Evolutionary conservation across 2,113 vertebrate genomes (phyloP), one percentile per base, ranked within the genome.

Genomic region (Tyrannus savana): DNA sequence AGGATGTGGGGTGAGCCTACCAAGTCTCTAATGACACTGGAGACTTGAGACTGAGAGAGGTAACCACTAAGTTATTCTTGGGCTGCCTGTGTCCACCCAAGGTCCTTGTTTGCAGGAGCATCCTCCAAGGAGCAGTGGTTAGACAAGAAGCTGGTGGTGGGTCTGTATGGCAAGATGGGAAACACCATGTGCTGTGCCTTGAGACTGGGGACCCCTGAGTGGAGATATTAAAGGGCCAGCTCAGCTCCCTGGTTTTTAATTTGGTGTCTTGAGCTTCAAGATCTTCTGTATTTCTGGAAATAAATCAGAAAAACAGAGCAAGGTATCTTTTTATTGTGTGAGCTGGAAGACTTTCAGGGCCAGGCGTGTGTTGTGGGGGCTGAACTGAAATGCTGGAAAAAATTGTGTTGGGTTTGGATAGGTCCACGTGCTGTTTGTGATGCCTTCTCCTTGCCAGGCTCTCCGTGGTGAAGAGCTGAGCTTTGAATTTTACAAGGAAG

Each of bases 401-500:
- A 28, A 67, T 59, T 22, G 49, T 17, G 4, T 46, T 5, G 8
- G 76, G 31, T 76, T 56, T 73, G 64, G 27, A 17, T 39, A 69
- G 68, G 52, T 50, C 37, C 71, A 59, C 33, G 44, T 76, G 69
- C 56, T 66, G 41, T 66, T 83, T 59, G 28, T 12, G 59, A 33
- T 52, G 60, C 60, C 44, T 79, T 87, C 67, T 82, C 76, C 87
- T 96, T 53, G 60, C 50, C 55, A 73, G 89, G 76, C 30, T 60
- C 73, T 62, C 52, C 14, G 81, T 55, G 52, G 37, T 49, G 60
- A 71, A 94, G 91, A 41, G 46, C 86, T 62, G 77, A 83, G 72
- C 93, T 82, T 82, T 49, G 88, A 71, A 78, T 98, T 98, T 97
- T 97, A 98, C 44, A 84, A 95, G 91, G 90, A 90, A 94, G 73